Evolutionary conservation across 2,888 invertebrate species (phyloP).

Genomic region (Lamellibrachia columna): DNA sequence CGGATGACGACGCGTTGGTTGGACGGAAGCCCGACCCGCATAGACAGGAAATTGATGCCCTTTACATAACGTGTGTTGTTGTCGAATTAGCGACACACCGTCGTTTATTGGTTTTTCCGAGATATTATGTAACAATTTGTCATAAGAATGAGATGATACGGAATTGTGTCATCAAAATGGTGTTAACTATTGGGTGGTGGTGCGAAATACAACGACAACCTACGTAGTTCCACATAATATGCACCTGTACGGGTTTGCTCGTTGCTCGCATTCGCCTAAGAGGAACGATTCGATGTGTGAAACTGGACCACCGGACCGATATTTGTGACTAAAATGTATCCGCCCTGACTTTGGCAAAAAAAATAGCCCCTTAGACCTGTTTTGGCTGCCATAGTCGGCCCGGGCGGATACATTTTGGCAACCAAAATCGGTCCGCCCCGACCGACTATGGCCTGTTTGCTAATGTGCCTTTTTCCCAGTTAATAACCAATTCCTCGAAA

Average conservation of each 20-base stretch:
- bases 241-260: too few relatives aligned
- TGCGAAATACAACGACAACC: background rate
- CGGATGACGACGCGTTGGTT: background rate
- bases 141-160: background rate
- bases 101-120: background rate
- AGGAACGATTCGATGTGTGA: background rate
- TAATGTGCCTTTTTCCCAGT: too few relatives aligned
- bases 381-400: too few relatives aligned
- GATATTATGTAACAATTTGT: background rate
- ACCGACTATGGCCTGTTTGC: too few relatives aligned
- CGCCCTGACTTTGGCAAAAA: too few relatives aligned
- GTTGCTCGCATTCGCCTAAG: background rate
- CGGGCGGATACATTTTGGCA: too few relatives aligned
- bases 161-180: background rate
- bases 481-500: too few relatives aligned
- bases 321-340: too few relatives aligned
- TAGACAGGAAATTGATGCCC: slow-evolving; percentile 16
- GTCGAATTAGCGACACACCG: background rate
- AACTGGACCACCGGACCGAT: too few relatives aligned
- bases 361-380: too few relatives aligned
- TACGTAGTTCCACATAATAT: background rate
- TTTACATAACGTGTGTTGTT: background rate
- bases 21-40: background rate
- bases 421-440: too few relatives aligned
- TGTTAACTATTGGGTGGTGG: background rate